Evolutionary conservation across 1,140 invertebrate species (phyloP).

Genomic region (Solenopsis fugax): DNA sequence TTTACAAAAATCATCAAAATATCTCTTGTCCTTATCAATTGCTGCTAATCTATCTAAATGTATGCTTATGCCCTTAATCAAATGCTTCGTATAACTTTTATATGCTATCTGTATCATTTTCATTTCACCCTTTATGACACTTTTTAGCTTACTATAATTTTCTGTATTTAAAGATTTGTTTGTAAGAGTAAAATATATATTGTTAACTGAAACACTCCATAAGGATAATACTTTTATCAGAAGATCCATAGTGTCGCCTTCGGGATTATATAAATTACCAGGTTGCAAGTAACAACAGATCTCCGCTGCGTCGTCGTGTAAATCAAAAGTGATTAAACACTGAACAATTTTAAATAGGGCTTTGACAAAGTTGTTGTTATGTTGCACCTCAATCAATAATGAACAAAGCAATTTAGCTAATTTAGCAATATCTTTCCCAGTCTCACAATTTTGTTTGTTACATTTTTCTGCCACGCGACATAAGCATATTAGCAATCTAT

Average conservation of each 20-base stretch:
- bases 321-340: conserved; percentile 70
- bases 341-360: conserved; percentile 76
- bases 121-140: conserved; percentile 50
- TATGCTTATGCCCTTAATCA: conserved; percentile 46
- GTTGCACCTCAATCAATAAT: conserved; percentile 64
- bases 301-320: conserved; percentile 75
- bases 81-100: conserved; percentile 48
- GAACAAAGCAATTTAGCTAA: conserved; percentile 71
- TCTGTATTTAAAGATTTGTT: background rate
- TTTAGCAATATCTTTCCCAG: conserved; percentile 66
- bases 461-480: conserved; percentile 72
- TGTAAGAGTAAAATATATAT: conserved; percentile 39
- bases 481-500: conserved; percentile 75
- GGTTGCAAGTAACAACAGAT: conserved; percentile 70
- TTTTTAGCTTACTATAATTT: conserved; percentile 48
- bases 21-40: background rate
- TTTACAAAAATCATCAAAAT: conserved; percentile 36
- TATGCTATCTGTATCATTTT: conserved; percentile 53
- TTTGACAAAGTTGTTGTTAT: conserved; percentile 72
- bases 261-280: conserved; percentile 27
- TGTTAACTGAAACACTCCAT: conserved; percentile 51
- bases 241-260: conserved; percentile 37
- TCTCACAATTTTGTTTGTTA: conserved; percentile 54
- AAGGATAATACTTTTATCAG: conserved; percentile 62
- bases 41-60: conserved; percentile 9